phyloP scores from a whole-genome alignment of 2,113 vertebrate species.

The Tetrax tetrax region DNA sequence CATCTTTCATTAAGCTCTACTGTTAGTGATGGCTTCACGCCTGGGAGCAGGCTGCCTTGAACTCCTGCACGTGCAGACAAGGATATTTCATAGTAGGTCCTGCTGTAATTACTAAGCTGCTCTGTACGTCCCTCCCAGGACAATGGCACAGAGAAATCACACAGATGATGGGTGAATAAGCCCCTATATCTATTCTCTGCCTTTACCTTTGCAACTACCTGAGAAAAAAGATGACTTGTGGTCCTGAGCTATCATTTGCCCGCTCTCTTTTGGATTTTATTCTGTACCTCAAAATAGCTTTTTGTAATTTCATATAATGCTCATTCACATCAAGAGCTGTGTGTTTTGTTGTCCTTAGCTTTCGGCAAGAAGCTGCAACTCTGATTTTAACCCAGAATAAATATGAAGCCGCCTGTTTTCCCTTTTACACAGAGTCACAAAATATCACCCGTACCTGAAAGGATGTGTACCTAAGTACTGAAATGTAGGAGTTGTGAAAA shows the following conservation, averaged over 20 bases:
- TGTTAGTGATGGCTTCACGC: background rate
- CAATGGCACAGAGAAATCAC: background rate
- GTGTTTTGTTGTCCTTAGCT: background rate
- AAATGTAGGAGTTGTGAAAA: background rate
- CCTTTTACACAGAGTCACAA: background rate
- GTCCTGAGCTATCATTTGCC: accelerated
- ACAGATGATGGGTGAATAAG: background rate
- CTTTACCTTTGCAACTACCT: background rate
- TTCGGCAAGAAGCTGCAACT: background rate
- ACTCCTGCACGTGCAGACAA: accelerated
- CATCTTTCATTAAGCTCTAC: background rate
- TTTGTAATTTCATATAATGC: background rate
- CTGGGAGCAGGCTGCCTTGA: background rate
- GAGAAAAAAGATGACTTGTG: background rate
- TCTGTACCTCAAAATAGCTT: background rate
- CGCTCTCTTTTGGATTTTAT: background rate
- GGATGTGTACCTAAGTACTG: no score
- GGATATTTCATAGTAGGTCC: background rate
- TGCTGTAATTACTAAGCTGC: background rate
- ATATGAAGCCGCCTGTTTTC: background rate
- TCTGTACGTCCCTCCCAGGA: background rate
- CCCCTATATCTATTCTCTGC: background rate
- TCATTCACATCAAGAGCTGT: background rate
- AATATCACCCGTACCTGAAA: background rate
- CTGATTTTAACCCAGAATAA: background rate